A percentile compares a stretch with the other conserved stretches of the same genome.
These are phyloP conservation scores for Hydrotaea diabolus DNA, from an alignment of 2,888 invertebrate species.

Conservation along the genomic window DNA sequence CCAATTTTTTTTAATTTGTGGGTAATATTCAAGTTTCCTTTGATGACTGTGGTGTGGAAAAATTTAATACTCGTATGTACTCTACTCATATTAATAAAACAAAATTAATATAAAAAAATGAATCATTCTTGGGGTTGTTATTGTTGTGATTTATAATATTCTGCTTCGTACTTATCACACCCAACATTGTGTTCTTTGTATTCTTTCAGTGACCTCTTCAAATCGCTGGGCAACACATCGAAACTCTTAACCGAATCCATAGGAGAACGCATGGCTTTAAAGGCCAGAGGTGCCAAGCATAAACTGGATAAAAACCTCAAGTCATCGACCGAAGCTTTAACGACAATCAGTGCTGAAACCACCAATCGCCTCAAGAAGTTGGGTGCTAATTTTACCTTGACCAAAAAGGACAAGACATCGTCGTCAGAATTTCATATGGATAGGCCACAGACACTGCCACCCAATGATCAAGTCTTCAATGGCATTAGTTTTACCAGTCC, in stretches of 20 bases:
- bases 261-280: conserved; percentile 78
- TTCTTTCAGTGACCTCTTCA: conserved; percentile 77
- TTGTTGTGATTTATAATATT: conserved; percentile 21
- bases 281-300: conserved; percentile 78
- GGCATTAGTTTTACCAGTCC: conserved; percentile 80
- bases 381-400: conserved; percentile 75
- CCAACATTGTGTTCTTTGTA: conserved; percentile 37
- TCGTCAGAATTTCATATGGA: conserved; percentile 72
- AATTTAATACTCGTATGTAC: conserved; percentile 13
- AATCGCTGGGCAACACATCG: conserved; percentile 79
- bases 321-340: conserved; percentile 77
- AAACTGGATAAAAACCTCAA: conserved; percentile 79
- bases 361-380: conserved; percentile 76
- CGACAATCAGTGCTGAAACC: conserved; percentile 76
- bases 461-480: conserved; percentile 79
- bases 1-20: conserved; percentile 4
- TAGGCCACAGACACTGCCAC: conserved; percentile 79
- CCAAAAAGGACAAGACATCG: conserved; percentile 65
- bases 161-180: conserved; percentile 21
- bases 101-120: conserved; percentile 21
- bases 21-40: conserved; percentile 47
- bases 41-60: conserved; percentile 51
- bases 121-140: conserved; percentile 48
- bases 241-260: conserved; percentile 79
- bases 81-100: conserved; percentile 38